These are phyloP conservation scores for Protophormia terraenovae DNA, from an alignment of 2,888 invertebrate species.

Conservation along the genomic window DNA sequence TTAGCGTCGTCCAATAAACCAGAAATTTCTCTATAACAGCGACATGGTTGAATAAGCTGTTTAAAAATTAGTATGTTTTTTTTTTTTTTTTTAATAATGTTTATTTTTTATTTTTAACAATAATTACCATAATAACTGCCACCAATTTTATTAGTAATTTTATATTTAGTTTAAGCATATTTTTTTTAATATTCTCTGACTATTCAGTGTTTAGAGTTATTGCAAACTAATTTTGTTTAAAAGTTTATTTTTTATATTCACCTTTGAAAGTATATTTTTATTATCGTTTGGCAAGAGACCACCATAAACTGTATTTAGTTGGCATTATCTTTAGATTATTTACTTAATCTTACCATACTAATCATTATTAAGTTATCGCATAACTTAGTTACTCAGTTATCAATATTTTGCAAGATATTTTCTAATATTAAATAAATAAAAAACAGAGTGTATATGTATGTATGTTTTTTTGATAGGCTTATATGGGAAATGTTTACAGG, in stretches of 20 bases:
- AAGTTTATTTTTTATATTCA: neutral
- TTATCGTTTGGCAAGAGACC: neutral
- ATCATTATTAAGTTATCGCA: neutral
- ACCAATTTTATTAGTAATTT: neutral
- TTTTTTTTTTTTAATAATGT: neutral
- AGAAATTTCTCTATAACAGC: constrained; percentile 56
- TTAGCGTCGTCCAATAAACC: constrained; percentile 55
- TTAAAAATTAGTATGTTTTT: neutral
- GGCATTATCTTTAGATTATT: constrained; percentile 18
- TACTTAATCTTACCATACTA: neutral
- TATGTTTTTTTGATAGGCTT: neutral
- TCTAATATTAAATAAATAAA: neutral
- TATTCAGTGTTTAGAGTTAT: neutral
- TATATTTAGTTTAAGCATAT: neutral
- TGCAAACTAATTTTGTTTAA: constrained; percentile 14
- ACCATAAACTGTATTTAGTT: neutral
- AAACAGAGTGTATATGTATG: neutral
- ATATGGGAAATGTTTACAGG: neutral
- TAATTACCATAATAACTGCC: constrained; percentile 30
- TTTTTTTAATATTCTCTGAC: neutral
- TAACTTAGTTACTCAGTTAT: neutral
- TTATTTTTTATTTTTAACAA: neutral
- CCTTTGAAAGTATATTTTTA: neutral
- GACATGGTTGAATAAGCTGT: constrained; percentile 11
- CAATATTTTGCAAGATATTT: neutral